Base-by-base conservation (phyloP, 2,888 invertebrate species). In the Lasioglossum figueresi region DNA sequence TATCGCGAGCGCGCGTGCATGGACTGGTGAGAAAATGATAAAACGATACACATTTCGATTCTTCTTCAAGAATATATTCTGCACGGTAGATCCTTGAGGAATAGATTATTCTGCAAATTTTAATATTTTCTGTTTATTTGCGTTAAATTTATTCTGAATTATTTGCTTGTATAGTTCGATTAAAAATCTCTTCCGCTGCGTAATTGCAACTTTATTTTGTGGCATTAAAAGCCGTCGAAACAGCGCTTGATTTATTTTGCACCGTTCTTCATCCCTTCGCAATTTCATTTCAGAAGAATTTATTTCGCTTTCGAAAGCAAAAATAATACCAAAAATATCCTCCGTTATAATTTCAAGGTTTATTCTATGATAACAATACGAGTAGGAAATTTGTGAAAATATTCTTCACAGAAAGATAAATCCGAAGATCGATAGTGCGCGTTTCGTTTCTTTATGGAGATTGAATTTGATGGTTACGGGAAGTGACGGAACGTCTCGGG, bases 11-110 rank as follows among this genome's bases (percentile, higher is more conserved):
- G 43, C 71, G 77, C 34, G 79, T 45, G 74, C 40, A 74, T 37
- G 19, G 31, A 37, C 68, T 4, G n/a, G 10, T 23, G 68, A 56
- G 56, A 63, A 86, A 84, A 81, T 75, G 83, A 84, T 66, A 16
- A 12, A 31, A 2, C 52, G 2, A 59, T 14, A 31, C 34, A 52
- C n/a, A 40, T 77, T 76, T 45, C 12, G 31, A 68, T 23, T 77
- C 37, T 68, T 27, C 2, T 52, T 12, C 16, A 8, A 23, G 1
- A 52, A 37, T 68, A n/a, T 52, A 19, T 2, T 34, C 34, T 14
- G 8, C 2, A 34, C 0, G 63, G 6, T 31, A 31, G 8, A 31
- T 19, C 34, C 63, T 34, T 2, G 8, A 16, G 0, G 31, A 19
- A 63, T 63, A 63, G 31, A 19, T 31, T 16, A 8, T 31, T 63